phyloP scores from a whole-genome alignment of 1,140 invertebrate species.

The Lucilia cuprina region DNA sequence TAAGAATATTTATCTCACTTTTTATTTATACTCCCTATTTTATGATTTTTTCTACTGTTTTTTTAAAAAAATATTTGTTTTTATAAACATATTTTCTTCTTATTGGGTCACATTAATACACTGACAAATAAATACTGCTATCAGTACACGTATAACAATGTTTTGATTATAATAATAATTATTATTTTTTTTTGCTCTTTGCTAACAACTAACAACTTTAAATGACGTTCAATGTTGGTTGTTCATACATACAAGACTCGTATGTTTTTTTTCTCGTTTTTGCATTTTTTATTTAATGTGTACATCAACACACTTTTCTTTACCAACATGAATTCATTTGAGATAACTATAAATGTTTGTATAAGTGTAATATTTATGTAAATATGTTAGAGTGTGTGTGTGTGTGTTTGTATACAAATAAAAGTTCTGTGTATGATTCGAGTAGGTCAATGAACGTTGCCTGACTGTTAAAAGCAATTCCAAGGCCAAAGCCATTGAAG shows the following conservation, averaged over 20 bases:
- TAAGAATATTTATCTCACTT: too few relatives aligned
- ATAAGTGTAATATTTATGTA: background rate
- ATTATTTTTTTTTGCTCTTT: background rate
- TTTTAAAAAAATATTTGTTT: too few relatives aligned
- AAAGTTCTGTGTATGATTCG: background rate
- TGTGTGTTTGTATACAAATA: background rate
- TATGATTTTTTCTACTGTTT: too few relatives aligned
- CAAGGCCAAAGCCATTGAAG: conserved; percentile 35
- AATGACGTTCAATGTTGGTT: background rate
- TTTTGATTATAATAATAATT: background rate
- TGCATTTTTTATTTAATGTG: background rate
- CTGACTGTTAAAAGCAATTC: conserved; percentile 19
- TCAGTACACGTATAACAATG: background rate
- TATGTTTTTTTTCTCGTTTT: background rate
- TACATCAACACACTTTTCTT: background rate
- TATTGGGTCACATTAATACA: too few relatives aligned
- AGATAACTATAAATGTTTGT: background rate
- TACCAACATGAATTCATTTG: background rate
- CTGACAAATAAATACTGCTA: too few relatives aligned
- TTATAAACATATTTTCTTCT: too few relatives aligned
- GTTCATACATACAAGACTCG: background rate
- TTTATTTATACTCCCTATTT: too few relatives aligned
- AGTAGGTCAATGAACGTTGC: conserved; percentile 9
- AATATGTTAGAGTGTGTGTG: background rate
- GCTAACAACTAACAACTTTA: background rate